Evolutionary conservation across 2,797 vertebrate species (phyloP), one percentile per base, ranked within the genome.

Genomic region (Hemibagrus guttatus): DNA sequence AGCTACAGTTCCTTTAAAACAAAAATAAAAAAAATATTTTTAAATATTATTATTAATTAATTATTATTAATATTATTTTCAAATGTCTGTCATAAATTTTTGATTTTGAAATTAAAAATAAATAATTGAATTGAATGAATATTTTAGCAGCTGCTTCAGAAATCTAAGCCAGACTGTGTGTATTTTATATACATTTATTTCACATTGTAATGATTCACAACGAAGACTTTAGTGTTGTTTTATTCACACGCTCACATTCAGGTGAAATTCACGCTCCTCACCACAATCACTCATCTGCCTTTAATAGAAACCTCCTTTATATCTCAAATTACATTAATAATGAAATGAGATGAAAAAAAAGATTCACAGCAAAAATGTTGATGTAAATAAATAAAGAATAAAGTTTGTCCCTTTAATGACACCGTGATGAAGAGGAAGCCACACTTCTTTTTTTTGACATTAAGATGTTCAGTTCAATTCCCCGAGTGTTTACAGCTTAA

Each of bases 161-260:
- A 4, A 54, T 13, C 39, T 12, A 19, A 35, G 23, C 13, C 75
- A 79, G 75, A 79, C 54, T 26, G 17, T 61, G 31, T 39, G 2
- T 16, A 0, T 81, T 59, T 81, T n/a, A 46, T 64, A 64, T 6
- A 49, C 7, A 66, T 87, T 87, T 84, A 87, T 87, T 87, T 61
- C 61, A 83, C 86, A 78, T 6, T 87, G 17, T 58, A 68, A 76
- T 46, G 17, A 59, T 76, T 87, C 71, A 83, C 49, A 16, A 75
- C 17, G 2, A 2, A 13, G 52, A 35, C 4, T 56, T 78, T 74
- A 35, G 31, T 39, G 46, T 74, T 16, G 26, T 69, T 71, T 72
- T 28, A 86, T 11, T 21, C 39, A 49, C 49, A 1, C 16, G 11
- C 21, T 39, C 35, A 39, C 35, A 71, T 23, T 71, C 39, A 74